phyloP scores from a whole-genome alignment of 2,113 vertebrate genomes.

The Choloepus hoffmanni region DNA sequence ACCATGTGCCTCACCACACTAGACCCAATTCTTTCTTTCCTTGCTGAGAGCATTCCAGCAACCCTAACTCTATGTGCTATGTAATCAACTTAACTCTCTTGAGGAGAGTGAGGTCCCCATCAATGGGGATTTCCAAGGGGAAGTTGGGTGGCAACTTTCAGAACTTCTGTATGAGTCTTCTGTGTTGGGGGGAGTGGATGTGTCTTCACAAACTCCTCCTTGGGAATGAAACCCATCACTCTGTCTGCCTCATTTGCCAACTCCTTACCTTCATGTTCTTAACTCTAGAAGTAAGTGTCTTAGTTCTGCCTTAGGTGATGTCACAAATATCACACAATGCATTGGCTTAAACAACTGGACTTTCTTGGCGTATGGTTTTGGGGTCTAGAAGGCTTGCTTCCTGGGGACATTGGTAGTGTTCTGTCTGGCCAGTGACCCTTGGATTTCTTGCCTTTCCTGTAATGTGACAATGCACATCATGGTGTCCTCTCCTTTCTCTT shows the following conservation, averaged over 20 bases:
- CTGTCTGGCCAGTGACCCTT: no score
- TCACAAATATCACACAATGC: no score
- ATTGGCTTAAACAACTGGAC: no score
- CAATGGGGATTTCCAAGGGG: not conserved
- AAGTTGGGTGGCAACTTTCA: not conserved
- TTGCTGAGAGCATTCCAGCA: not conserved
- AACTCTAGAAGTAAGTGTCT: not conserved
- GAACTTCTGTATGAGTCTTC: not conserved
- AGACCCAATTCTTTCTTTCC: not conserved
- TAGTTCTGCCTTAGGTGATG: no score
- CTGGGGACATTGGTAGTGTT: no score
- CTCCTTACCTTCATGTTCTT: not conserved
- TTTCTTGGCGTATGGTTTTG: no score
- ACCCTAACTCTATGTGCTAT: no score
- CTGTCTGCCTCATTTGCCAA: not conserved
- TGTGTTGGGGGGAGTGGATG: not conserved
- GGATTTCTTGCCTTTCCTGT: no score
- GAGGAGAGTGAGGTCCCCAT: not conserved
- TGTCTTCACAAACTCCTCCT: not conserved
- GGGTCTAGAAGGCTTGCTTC: no score
- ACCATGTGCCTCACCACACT: not conserved
- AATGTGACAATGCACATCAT: no score
- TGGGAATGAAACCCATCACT: not conserved
- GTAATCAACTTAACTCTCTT: no score
- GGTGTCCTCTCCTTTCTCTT: no score